Percentiles rank a stretch among this genome's conserved stretches.
phyloP scores from a whole-genome alignment of 2,797 vertebrate genomes.

The Rhynchonycteris naso region DNA sequence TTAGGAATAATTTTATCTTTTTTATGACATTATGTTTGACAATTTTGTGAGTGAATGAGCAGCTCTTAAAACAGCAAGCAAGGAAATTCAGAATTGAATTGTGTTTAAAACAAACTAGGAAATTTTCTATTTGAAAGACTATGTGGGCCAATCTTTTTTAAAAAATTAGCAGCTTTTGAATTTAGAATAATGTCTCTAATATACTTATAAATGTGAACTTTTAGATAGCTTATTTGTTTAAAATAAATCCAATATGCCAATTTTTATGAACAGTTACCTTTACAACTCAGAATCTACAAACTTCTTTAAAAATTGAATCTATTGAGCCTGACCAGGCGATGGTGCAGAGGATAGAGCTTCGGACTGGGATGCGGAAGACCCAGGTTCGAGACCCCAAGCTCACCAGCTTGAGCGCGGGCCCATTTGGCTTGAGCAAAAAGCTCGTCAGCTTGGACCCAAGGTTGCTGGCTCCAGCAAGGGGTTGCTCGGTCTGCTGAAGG shows the following conservation, averaged over 20 bases:
- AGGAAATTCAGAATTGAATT: slow-evolving; percentile 21
- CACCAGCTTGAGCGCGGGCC: no score
- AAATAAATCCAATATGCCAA: background rate
- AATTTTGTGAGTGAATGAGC: background rate
- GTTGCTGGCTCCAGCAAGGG: no score
- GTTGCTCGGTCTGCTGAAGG: no score
- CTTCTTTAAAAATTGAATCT: background rate
- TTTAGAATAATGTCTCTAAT: slow-evolving; percentile 7
- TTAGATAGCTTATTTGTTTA: background rate
- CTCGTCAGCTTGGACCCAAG: no score
- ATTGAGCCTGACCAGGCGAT: no score
- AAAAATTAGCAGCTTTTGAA: slow-evolving; percentile 16
- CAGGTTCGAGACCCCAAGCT: no score
- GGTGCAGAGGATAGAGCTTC: no score
- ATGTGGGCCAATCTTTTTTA: background rate
- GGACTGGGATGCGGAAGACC: no score
- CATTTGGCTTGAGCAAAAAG: no score
- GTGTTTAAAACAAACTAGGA: background rate
- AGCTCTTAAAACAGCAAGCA: slow-evolving; percentile 19
- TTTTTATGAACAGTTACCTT: background rate
- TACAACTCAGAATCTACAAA: background rate
- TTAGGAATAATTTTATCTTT: background rate
- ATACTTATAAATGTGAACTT: background rate
- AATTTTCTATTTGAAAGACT: slow-evolving; percentile 19
- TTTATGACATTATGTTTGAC: slow-evolving; percentile 18